Evolutionary conservation across 1,140 invertebrate species (phyloP).

Genomic region (Drosophila seguyi): DNA sequence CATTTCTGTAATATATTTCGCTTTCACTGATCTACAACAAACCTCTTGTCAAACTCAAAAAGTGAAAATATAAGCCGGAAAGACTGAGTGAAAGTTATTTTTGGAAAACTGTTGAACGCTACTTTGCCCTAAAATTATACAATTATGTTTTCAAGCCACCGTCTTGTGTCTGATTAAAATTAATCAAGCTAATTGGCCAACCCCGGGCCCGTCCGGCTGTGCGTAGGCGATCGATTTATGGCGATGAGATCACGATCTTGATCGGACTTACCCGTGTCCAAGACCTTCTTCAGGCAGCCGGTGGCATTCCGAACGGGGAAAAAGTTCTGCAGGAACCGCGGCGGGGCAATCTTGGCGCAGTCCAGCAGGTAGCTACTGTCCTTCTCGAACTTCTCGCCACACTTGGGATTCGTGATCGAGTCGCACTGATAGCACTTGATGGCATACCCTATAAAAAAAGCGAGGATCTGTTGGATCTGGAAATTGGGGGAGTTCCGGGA

Average conservation of each 20-base stretch:
- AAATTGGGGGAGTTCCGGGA: neutral
- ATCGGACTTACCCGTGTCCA: conserved; percentile 69
- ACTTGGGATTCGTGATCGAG: conserved; percentile 55
- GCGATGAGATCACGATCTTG: conserved; percentile 17
- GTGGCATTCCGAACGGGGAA: conserved; percentile 71
- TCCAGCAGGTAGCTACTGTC: conserved; percentile 55
- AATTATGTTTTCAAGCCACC: neutral
- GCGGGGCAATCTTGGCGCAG: conserved; percentile 55
- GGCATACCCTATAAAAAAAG: conserved; percentile 60
- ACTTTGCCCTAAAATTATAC: too few species aligned
- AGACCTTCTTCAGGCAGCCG: conserved; percentile 76
- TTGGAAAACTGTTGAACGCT: neutral
- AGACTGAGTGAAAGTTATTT: neutral
- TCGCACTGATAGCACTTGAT: conserved; percentile 79
- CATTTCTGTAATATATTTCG: neutral
- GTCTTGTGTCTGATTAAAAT: conserved; percentile 14
- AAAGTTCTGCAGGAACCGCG: conserved; percentile 59
- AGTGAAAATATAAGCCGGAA: neutral
- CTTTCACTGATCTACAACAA: neutral
- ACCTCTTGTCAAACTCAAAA: neutral
- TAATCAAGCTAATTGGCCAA: conserved; percentile 56
- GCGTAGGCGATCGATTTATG: conserved; percentile 16
- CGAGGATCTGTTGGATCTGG: neutral
- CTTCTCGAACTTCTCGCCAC: conserved; percentile 69
- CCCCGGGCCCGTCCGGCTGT: neutral